Evolutionary conservation across 1,140 invertebrate genomes (phyloP).

Genomic region (Pararge aegeria): DNA sequence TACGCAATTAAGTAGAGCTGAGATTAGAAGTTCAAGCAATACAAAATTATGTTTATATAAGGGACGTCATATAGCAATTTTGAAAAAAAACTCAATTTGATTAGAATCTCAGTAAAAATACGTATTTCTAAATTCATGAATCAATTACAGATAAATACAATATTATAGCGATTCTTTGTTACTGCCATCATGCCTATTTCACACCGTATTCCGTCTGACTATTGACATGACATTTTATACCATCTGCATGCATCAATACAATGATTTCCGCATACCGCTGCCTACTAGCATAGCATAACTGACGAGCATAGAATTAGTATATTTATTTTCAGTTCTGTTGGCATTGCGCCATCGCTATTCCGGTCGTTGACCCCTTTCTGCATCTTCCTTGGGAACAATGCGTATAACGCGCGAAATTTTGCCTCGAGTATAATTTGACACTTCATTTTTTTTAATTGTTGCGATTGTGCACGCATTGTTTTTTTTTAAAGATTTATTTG

Average conservation of each 20-base stretch:
- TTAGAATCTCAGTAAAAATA: no score
- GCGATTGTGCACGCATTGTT: background rate
- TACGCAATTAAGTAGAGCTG: no score
- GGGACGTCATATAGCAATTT: no score
- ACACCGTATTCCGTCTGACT: background rate
- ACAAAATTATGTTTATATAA: no score
- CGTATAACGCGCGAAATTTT: background rate
- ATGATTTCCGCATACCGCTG: constrained; percentile 1
- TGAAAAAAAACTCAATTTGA: no score
- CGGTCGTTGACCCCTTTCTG: constrained; percentile 1
- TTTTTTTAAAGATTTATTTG: background rate
- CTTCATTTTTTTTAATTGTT: background rate
- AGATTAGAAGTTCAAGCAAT: no score
- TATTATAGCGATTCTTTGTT: no score
- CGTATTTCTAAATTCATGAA: no score
- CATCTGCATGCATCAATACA: constrained; percentile 1
- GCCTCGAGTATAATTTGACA: background rate
- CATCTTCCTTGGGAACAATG: background rate
- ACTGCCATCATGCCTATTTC: no score
- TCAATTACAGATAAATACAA: no score
- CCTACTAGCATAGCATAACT: background rate
- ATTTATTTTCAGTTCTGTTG: background rate
- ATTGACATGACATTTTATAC: background rate
- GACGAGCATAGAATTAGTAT: constrained; percentile 1
- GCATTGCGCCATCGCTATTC: background rate